Evolutionary conservation across 2,888 invertebrate genomes (phyloP).

Genomic region (Cosmopolites sordidus): DNA sequence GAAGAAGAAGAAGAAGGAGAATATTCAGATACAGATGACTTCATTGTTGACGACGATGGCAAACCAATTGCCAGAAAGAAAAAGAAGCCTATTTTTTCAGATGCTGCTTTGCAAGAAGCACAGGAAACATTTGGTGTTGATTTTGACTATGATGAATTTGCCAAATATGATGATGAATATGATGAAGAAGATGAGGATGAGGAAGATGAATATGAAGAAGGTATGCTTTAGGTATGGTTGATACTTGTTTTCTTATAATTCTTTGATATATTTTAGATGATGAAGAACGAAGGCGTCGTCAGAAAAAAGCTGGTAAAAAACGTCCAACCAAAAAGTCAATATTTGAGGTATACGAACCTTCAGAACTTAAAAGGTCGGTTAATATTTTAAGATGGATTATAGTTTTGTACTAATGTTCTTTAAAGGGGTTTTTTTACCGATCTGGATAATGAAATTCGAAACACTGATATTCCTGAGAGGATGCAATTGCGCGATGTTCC

Average conservation of each 20-base stretch:
- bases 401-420: neutral
- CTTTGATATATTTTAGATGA: constrained; percentile 50
- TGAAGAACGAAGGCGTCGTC: constrained; percentile 54
- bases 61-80: constrained; percentile 78
- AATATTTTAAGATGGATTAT: neutral
- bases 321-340: constrained; percentile 80
- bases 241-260: neutral
- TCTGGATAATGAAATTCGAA: constrained; percentile 84
- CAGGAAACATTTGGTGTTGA: constrained; percentile 99
- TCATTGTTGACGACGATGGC: constrained; percentile 96
- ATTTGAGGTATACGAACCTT: constrained; percentile 95
- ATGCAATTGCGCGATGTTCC: constrained; percentile 89
- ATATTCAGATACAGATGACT: constrained; percentile 88
- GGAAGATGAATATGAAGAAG: constrained; percentile 68
- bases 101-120: constrained; percentile 92
- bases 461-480: constrained; percentile 85
- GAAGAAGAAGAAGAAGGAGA: constrained; percentile 79
- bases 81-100: constrained; percentile 78
- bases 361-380: constrained; percentile 83
- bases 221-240: constrained; percentile 5
- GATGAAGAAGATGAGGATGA: constrained; percentile 82
- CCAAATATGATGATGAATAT: constrained; percentile 81
- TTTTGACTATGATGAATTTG: constrained; percentile 90
- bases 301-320: constrained; percentile 72
- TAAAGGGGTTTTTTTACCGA: constrained; percentile 94